Base-by-base conservation (phyloP, 2,797 vertebrate genomes). In the Clarias platycephalus region DNA sequence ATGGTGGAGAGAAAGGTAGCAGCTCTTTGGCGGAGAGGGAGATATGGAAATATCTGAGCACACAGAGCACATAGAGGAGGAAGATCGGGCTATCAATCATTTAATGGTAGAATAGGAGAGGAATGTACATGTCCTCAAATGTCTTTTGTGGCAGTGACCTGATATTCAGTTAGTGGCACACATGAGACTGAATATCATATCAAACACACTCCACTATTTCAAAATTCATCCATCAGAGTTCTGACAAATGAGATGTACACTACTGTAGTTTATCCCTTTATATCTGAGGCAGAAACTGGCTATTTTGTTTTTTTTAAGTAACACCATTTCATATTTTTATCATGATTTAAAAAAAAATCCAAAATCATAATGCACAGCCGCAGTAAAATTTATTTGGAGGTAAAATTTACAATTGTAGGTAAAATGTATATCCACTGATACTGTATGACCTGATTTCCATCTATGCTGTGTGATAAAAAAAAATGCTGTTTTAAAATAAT, bases 61-160 rank as follows among this genome's bases (percentile, higher is more conserved):
- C 31, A 75, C 57, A 74, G 77, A 80, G 22, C 82, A 80, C 77
- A 68, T 53, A 62, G 26, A 78, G 80, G 66, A 79, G 22, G 22
- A 84, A 68, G 16, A 58, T 55, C 62, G 83, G 31, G n/a, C 57
- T 80, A 83, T 89, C 76, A 84, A 87, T 86, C 68, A 86, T 89
- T 87, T 80, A 87, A 78, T 28, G 53, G 53, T 53, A 57, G 20
- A 55, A 58, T 1, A 76, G 53, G 20, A 76, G 20, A 58, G 28
- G 12, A 83, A 60, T 63, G 80, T 86, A 64, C 71, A 49, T 80
- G 53, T 77, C 83, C 58, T 82, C 58, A 72, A 83, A 67, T 72
- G 74, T 40, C 34, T 58, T 62, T 70, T 57, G 58, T 53, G 64
- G 78, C 44, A 64, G 58, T 85, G 77, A 83, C 83, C 82, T 72